phyloP scores from a whole-genome alignment of 2,888 invertebrate species.

The Catotricha subobsoleta region DNA sequence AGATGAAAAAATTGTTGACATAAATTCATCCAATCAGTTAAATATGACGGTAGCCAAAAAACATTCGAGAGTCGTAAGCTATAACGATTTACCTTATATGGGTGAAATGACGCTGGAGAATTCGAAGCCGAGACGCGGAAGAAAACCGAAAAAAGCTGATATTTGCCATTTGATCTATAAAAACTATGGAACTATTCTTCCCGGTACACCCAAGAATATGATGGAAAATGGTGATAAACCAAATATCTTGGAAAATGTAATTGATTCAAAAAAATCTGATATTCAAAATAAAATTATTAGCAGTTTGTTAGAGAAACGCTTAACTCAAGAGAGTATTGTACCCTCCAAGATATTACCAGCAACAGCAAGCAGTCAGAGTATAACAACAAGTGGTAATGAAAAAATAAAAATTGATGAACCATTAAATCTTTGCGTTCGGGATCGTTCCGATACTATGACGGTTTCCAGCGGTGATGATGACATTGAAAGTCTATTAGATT shows the following conservation, averaged over 20 bases:
- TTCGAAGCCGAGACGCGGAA: slow-evolving; percentile 65
- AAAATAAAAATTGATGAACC: slow-evolving; percentile 36
- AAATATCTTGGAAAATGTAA: background rate
- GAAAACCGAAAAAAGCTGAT: slow-evolving; percentile 83
- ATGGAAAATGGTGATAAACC: slow-evolving; percentile 16
- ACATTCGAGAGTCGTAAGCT: slow-evolving; percentile 40
- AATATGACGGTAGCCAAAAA: slow-evolving; percentile 13
- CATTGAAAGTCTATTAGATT: slow-evolving; percentile 13
- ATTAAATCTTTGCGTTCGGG: slow-evolving; percentile 65
- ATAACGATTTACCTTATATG: slow-evolving; percentile 77
- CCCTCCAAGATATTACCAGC: too few relatives aligned
- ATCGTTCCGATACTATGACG: slow-evolving; percentile 29
- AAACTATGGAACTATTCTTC: slow-evolving; percentile 74
- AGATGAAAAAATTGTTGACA: slow-evolving; percentile 21
- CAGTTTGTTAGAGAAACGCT: slow-evolving; percentile 47
- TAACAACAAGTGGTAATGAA: slow-evolving; percentile 24
- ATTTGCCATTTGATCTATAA: slow-evolving; percentile 83
- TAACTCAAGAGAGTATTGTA: slow-evolving; percentile 35
- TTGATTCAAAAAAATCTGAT: slow-evolving; percentile 36
- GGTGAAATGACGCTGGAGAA: slow-evolving; percentile 82
- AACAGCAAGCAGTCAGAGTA: slow-evolving; percentile 19
- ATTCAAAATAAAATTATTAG: slow-evolving; percentile 51
- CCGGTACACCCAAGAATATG: slow-evolving; percentile 36
- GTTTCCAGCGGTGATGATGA: slow-evolving; percentile 12
- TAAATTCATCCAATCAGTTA: slow-evolving; percentile 14